Evolutionary conservation across 2,888 invertebrate genomes (phyloP), one percentile per base, ranked within the genome.

Genomic region (Orchesellides sinensis): DNA sequence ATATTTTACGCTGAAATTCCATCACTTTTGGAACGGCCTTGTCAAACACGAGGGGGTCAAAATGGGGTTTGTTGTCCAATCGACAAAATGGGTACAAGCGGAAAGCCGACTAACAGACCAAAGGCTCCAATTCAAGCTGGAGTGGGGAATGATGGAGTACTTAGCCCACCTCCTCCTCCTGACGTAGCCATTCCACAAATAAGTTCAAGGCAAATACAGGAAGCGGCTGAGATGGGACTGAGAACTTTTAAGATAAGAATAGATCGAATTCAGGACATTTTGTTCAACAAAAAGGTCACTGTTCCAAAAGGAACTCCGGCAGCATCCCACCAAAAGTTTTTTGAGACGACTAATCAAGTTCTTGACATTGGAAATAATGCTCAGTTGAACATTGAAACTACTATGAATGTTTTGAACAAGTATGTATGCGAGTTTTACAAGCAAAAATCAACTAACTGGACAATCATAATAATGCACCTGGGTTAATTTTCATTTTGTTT

Each of bases 271-370:
- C 83, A 88, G 63, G 84, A 84, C 45, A 85, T 88, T 25, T 40
- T 86, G 5, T 87, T 87, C 75, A 84, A 80, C 29, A 86, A 88
- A 35, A 86, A 83, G 75, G 85, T 89, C 19, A 88, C 90, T 17
- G 84, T 89, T 54, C 87, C 88, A 73, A 88, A 88, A n/a, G 89
- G 89, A 14, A 89, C 90, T 23, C 89, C 90, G 0, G 90, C 90
- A 6, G 89, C 89, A 40, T 88, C 89, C 73, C 90, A 90, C 83
- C 90, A 89, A 84, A 89, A 90, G 77, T 89, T 90, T 83, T 90
- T 90, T 84, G 89, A 89, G 40, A 89, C 90, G 12, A 89, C 89
- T 25, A 90, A 90, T 75, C 86, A 88, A 56, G 90, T 90, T 0
- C 86, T 90, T 32, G 87, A 89, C 47, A 87, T 88, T 69, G 90